phyloP scores from a whole-genome alignment of 2,888 invertebrate genomes.

The Cetonia aurata region DNA sequence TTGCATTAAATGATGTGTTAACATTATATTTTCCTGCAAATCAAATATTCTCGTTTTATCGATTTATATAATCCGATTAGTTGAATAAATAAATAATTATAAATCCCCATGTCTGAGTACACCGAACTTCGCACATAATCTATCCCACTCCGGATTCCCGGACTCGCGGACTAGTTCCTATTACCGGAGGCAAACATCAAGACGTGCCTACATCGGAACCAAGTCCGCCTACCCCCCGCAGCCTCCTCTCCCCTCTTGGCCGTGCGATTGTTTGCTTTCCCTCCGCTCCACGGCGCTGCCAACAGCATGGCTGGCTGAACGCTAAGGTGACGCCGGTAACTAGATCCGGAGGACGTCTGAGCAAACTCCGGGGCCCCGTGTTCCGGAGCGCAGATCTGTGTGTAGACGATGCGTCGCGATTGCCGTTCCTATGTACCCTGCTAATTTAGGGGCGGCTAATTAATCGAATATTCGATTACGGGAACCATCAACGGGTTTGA shows the following conservation, averaged over 20 bases:
- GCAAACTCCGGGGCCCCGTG: conserved; percentile 27
- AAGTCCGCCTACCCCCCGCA: background rate
- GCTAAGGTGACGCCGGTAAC: conserved; percentile 16
- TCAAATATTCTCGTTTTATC: too few species aligned
- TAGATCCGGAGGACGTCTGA: conserved; percentile 35
- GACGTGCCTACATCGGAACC: too few species aligned
- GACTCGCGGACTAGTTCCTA: background rate
- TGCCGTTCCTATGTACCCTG: conserved; percentile 36
- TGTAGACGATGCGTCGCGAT: background rate
- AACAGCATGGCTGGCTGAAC: background rate
- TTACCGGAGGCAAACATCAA: background rate
- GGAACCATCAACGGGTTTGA: conserved; percentile 15
- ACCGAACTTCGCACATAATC: too few species aligned
- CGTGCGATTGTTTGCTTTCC: background rate
- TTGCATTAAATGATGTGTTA: too few species aligned
- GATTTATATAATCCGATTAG: too few species aligned
- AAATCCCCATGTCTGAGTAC: too few species aligned
- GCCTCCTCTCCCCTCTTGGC: background rate
- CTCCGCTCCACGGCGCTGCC: background rate
- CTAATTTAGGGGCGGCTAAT: conserved; percentile 45
- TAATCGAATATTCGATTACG: conserved; percentile 47
- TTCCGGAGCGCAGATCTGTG: background rate
- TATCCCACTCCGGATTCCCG: background rate
- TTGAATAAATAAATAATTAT: too few species aligned
- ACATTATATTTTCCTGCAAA: too few species aligned